Base-by-base conservation (phyloP, 2,113 vertebrate genomes). In the Tor tambroides region DNA sequence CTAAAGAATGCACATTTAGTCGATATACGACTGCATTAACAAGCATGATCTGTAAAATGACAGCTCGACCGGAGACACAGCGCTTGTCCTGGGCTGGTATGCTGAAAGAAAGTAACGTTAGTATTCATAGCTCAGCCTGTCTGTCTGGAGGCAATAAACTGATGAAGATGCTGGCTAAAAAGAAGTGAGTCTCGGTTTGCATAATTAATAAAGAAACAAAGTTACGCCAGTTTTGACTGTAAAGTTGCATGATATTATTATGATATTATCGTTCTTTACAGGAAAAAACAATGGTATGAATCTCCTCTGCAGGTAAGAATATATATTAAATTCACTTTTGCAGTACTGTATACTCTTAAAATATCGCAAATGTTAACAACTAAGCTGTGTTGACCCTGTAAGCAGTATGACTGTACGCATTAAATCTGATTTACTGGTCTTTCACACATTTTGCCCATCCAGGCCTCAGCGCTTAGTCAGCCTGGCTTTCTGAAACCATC, bases 241-340 rank as follows among this genome's bases (percentile, higher is more conserved):
- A 12, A 79, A n/a, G 12, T 49, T 32, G 15, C 10, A 28, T 54
- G 46, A 51, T 26, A n/a, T n/a, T n/a, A n/a, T n/a, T n/a, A n/a
- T n/a, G n/a, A n/a, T n/a, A 38, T 41, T 23, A 43, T 83, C 63
- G 46, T 54, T 90, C 46, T 43, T 1, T 56, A 67, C 89, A 96
- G 96, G 71, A 97, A 96, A 92, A 97, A 96, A 87, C 93, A 93
- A 56, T 97, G 96, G 96, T 96, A 96, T 81, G 93, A 95, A 84
- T 92, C 92, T 41, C 94, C 95, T 49, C 72, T 87, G 30, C 78
- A 86, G 90, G 96, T 96, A 86, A 61, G 32, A 43, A 19, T 65
- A 5, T 63, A 67, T 65, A 6, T 30, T 1, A 54, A 6, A 54
- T 54, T 6, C 51, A 54, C 51, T 19, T 54, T n/a, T n/a, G n/a